phyloP scores from a whole-genome alignment of 2,888 invertebrate species.

The Dusona sp. region DNA sequence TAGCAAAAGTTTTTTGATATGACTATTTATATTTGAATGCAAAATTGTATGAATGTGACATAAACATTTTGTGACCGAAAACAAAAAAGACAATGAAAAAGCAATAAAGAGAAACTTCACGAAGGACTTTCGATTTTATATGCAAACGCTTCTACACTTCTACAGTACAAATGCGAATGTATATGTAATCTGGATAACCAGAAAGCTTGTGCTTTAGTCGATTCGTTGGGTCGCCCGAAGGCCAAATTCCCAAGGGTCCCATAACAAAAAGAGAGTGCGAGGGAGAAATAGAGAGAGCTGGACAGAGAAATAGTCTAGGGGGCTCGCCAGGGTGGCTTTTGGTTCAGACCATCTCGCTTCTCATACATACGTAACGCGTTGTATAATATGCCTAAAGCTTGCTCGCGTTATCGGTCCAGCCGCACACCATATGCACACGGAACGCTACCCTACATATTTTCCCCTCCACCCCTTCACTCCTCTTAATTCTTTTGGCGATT shows the following conservation, averaged over 20 bases:
- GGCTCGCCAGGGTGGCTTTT: conserved; percentile 57
- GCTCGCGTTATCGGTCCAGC: conserved; percentile 67
- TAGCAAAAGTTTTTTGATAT: background rate
- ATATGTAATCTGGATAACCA: conserved; percentile 25
- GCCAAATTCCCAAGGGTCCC: conserved; percentile 81
- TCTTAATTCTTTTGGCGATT: conserved; percentile 22
- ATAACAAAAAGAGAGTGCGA: conserved; percentile 74
- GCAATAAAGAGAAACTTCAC: conserved; percentile 18
- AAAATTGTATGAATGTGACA: background rate
- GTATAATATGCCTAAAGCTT: conserved; percentile 52
- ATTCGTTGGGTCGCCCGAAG: conserved; percentile 77
- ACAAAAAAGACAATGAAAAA: conserved; percentile 1
- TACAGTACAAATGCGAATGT: background rate
- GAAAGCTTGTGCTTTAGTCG: conserved; percentile 64
- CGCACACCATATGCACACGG: conserved; percentile 70
- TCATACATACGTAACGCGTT: conserved; percentile 27
- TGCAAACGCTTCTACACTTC: conserved; percentile 22
- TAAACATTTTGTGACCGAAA: background rate
- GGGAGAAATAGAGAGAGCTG: background rate
- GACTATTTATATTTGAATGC: background rate
- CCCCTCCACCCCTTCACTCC: conserved; percentile 5
- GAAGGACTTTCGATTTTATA: conserved; percentile 15
- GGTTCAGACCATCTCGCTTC: conserved; percentile 51
- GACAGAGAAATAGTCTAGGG: conserved; percentile 9
- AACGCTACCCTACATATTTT: conserved; percentile 27